Evolutionary conservation across 2,113 vertebrate genomes (phyloP).

Genomic region (Numenius arquata): DNA sequence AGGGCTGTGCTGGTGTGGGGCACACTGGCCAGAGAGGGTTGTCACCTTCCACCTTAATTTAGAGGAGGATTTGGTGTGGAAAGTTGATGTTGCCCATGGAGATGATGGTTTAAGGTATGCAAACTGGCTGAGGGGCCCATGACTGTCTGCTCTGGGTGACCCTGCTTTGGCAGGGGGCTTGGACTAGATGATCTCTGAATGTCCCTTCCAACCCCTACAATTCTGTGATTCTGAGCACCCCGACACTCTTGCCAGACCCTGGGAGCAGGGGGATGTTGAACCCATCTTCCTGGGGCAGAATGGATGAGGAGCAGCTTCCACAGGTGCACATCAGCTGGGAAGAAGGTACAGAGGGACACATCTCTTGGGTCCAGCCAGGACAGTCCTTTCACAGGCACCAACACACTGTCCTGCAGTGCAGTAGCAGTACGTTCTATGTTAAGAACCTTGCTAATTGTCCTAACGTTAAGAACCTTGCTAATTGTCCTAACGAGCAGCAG

Average conservation of each 20-base stretch:
- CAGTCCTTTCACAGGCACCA: background rate
- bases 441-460: background rate
- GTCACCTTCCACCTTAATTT: background rate
- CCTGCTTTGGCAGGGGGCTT: too few relatives aligned
- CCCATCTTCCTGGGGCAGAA: background rate
- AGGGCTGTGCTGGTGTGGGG: background rate
- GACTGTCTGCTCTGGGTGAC: too few relatives aligned
- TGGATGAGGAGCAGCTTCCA: background rate
- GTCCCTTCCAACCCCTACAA: too few relatives aligned
- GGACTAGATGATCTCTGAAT: too few relatives aligned
- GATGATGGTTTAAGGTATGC: background rate
- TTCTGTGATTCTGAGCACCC: background rate
- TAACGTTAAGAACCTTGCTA: background rate
- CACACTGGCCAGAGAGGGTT: background rate
- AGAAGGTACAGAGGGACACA: background rate
- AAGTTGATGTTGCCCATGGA: background rate
- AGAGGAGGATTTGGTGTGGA: background rate
- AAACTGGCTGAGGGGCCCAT: fast-evolving
- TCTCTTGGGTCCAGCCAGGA: background rate
- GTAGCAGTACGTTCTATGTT: background rate
- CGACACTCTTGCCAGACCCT: background rate
- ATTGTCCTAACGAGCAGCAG: background rate
- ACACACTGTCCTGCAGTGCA: background rate
- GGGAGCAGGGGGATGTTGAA: background rate
- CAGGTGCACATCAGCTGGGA: fast-evolving